A percentile compares a stretch with the other conserved stretches of the same genome.
Evolutionary conservation across 2,797 vertebrate species (phyloP).

Genomic region (Clarias laeviceps): DNA sequence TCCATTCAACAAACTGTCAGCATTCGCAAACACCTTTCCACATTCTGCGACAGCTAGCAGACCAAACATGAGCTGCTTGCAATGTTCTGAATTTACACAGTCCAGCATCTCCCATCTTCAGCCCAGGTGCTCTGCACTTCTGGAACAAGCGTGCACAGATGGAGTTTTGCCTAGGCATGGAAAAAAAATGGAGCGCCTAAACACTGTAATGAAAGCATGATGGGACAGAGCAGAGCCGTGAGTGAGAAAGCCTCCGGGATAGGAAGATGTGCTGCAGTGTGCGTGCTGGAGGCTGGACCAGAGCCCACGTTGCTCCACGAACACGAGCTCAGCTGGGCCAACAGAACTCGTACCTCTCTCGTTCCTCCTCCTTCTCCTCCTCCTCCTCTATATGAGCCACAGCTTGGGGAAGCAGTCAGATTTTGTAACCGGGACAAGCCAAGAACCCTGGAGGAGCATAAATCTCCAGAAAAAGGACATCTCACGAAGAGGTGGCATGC

Average conservation of each 20-base stretch:
- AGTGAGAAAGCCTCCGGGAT: conserved; percentile 72
- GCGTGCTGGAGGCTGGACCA: conserved; percentile 76
- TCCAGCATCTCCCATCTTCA: conserved; percentile 59
- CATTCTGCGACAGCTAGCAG: conserved; percentile 39
- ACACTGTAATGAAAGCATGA: conserved; percentile 78
- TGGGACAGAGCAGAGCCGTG: conserved; percentile 74
- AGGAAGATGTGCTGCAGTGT: conserved; percentile 79
- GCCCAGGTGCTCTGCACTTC: conserved; percentile 61
- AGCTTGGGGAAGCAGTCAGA: not conserved
- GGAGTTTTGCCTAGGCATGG: conserved; percentile 75
- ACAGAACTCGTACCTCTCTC: conserved; percentile 25
- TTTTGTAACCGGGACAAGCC: conserved; percentile 46
- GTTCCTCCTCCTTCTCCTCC: not conserved
- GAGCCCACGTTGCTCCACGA: conserved; percentile 64
- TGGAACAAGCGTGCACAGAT: conserved; percentile 72
- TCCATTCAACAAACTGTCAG: conserved; percentile 34
- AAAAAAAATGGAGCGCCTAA: conserved; percentile 70
- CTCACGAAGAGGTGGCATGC: conserved; percentile 9
- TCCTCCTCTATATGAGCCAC: conserved; percentile 17
- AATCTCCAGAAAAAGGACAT: conserved; percentile 5
- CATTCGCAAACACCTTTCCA: conserved; percentile 42
- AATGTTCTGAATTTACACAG: conserved; percentile 25
- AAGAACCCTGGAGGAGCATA: conserved; percentile 13
- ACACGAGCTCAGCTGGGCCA: conserved; percentile 40
- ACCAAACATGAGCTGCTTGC: conserved; percentile 40